Conservation (phyloP, 1,140 invertebrate species). For the Adoxophyes honmai region DNA sequence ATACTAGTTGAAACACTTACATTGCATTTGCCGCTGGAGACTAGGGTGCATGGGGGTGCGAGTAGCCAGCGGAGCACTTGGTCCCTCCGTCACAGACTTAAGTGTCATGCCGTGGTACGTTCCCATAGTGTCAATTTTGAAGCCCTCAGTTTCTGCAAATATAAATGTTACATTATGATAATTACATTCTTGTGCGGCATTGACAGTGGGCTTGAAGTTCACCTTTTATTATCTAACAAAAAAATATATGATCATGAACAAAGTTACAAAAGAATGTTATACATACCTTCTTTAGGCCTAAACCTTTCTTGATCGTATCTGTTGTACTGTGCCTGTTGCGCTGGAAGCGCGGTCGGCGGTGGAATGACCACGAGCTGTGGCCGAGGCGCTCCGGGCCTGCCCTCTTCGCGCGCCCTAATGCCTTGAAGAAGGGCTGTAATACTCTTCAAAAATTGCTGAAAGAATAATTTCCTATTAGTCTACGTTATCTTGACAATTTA, state of each 20-base stretch:
- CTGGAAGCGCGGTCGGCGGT: slow-evolving; percentile 80
- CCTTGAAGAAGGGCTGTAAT: slow-evolving; percentile 95
- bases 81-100: slow-evolving; percentile 97
- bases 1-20: slow-evolving; percentile 38
- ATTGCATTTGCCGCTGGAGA: slow-evolving; percentile 55
- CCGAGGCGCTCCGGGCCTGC: slow-evolving; percentile 80
- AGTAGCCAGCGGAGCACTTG: slow-evolving; percentile 74
- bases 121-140: slow-evolving; percentile 98
- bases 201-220: too few relatives aligned
- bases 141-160: slow-evolving; percentile 93
- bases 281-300: slow-evolving; percentile 87
- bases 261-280: neutral
- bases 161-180: too few relatives aligned
- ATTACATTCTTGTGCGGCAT: slow-evolving; percentile 8
- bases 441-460: slow-evolving; percentile 93
- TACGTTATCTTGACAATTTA: too few relatives aligned
- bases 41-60: slow-evolving; percentile 66
- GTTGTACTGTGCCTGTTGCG: slow-evolving; percentile 90
- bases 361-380: slow-evolving; percentile 85
- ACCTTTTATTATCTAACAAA: slow-evolving; percentile 9
- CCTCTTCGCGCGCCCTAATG: slow-evolving; percentile 96
- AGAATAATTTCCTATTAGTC: too few relatives aligned
- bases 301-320: slow-evolving; percentile 99
- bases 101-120: slow-evolving; percentile 98
- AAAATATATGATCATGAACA: too few relatives aligned